A percentile compares a stretch with the other conserved stretches of the same genome.
These are phyloP conservation scores for Denticeps clupeoides DNA, from an alignment of 2,797 vertebrate species.

Conservation along the genomic window DNA sequence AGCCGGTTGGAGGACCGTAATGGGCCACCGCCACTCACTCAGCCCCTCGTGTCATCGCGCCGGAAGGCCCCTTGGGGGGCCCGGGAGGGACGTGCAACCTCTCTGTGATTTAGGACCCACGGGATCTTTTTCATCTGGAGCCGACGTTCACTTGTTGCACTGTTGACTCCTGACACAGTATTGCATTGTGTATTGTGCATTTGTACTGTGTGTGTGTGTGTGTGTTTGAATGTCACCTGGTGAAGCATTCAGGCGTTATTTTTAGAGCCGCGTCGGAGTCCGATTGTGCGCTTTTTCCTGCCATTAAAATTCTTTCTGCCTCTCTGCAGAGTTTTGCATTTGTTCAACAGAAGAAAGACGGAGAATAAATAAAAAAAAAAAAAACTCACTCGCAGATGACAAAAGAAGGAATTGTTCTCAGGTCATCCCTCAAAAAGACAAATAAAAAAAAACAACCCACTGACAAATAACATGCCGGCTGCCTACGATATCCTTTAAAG, in stretches of 20 bases:
- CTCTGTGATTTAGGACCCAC: background rate
- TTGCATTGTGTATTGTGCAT: background rate
- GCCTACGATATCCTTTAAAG: constrained; percentile 19
- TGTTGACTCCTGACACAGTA: constrained; percentile 13
- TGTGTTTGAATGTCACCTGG: constrained; percentile 4
- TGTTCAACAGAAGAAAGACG: constrained; percentile 11
- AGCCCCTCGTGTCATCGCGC: constrained; percentile 23
- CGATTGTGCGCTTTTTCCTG: constrained; percentile 1
- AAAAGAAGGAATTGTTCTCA: background rate
- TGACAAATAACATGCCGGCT: background rate
- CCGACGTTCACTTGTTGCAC: too few relatives aligned
- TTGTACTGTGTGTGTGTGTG: background rate
- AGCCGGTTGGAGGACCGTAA: constrained; percentile 38
- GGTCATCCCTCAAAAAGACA: background rate
- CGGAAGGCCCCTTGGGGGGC: constrained; percentile 24
- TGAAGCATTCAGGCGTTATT: constrained; percentile 18
- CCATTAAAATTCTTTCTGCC: constrained; percentile 6
- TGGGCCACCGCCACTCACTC: constrained; percentile 30
- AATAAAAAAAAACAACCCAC: too few relatives aligned
- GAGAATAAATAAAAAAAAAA: too few relatives aligned
- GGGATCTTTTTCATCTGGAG: background rate
- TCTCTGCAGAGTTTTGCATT: constrained; percentile 15
- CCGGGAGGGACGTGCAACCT: constrained; percentile 14
- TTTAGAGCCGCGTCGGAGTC: constrained; percentile 4
- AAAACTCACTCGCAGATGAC: background rate